Percentiles rank a stretch among this genome's conserved stretches.
Conservation (phyloP, 35 echinoderm and acorn worm species). For the Heliocidaris erythrogramma region DNA sequence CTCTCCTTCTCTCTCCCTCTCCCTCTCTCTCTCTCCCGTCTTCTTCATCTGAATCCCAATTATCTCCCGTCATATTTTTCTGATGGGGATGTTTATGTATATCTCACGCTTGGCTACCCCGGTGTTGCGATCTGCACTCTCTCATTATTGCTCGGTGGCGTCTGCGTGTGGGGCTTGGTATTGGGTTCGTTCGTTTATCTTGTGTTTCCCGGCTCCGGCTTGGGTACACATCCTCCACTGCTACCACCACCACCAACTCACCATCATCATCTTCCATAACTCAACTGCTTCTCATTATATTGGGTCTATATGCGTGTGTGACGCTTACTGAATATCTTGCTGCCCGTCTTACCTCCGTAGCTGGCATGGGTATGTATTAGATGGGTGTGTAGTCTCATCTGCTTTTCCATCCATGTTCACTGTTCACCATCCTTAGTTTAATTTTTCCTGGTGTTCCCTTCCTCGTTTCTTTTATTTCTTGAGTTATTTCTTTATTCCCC, state of each 20-base stretch:
- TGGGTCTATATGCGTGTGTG: conserved; percentile 8
- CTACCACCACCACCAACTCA: neutral
- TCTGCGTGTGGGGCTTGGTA: neutral
- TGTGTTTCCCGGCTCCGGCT: neutral
- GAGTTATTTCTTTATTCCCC: neutral
- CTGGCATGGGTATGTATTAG: conserved; percentile 63
- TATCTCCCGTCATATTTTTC: neutral
- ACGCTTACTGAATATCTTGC: conserved; percentile 13
- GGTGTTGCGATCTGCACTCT: neutral
- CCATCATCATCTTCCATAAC: neutral
- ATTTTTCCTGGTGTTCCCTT: neutral
- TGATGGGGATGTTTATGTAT: neutral
- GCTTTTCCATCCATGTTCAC: neutral
- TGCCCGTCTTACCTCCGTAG: neutral
- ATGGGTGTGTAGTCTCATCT: neutral
- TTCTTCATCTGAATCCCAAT: neutral
- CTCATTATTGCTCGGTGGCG: conserved; percentile 28
- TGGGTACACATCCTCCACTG: neutral
- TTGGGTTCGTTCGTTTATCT: neutral
- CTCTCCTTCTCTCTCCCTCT: neutral
- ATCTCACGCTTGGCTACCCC: neutral
- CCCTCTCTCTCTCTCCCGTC: neutral
- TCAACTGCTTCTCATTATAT: neutral
- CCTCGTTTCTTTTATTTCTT: neutral
- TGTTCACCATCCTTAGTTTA: neutral